phyloP scores from a whole-genome alignment of 2,797 vertebrate species.

The Pantherophis vulpinus region DNA sequence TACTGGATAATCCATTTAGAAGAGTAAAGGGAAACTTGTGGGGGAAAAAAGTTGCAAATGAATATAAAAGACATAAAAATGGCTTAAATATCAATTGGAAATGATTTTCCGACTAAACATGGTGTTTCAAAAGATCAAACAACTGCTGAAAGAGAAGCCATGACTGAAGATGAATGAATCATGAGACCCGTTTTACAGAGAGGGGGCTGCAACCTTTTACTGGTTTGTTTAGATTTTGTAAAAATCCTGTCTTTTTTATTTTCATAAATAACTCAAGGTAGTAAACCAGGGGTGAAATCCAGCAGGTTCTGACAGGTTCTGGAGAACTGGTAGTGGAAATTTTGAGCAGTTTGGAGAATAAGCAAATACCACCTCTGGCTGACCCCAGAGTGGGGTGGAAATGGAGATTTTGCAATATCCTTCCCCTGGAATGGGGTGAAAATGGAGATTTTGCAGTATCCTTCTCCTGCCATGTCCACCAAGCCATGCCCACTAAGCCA shows the following conservation, averaged over 20 bases:
- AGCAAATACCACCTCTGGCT: too few species aligned
- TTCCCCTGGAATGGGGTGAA: too few species aligned
- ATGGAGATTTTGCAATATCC: too few species aligned
- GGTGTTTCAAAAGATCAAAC: background rate
- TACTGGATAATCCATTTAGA: background rate
- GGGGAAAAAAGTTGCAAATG: background rate
- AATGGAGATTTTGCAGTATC: too few species aligned
- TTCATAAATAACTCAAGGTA: background rate
- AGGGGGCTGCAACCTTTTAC: background rate
- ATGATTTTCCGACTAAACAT: background rate
- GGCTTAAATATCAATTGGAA: background rate
- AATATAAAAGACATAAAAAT: background rate
- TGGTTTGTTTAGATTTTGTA: background rate
- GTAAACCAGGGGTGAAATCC: too few species aligned
- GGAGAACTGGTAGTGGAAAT: too few species aligned
- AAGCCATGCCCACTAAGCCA: too few species aligned
- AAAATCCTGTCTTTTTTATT: background rate
- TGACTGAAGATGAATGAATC: background rate
- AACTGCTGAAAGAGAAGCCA: background rate
- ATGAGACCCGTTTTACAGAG: background rate
- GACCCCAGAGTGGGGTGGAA: too few species aligned
- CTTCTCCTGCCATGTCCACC: too few species aligned
- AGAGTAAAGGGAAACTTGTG: background rate
- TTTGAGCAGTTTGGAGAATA: too few species aligned
- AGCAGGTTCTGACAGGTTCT: too few species aligned